phyloP scores from a whole-genome alignment of 2,797 vertebrate species.

The Propithecus perrieri region DNA sequence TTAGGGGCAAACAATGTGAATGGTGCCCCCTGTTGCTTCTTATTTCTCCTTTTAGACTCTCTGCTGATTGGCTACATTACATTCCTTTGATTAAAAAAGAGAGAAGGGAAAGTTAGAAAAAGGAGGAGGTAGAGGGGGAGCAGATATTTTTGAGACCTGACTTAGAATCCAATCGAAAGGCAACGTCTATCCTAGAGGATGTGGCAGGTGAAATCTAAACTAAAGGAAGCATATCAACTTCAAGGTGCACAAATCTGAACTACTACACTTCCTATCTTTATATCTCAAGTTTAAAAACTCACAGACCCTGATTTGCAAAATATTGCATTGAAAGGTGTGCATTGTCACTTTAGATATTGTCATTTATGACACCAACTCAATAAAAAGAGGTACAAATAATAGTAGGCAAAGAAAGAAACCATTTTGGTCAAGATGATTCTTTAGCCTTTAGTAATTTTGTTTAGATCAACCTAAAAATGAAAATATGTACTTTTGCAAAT shows the following conservation, averaged over 20 bases:
- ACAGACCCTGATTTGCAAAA: not conserved
- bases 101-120: not conserved
- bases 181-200: not conserved
- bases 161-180: not conserved
- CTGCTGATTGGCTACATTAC: conserved; percentile 22
- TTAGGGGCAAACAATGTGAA: not conserved
- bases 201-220: not conserved
- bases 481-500: not conserved
- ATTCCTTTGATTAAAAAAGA: conserved; percentile 48
- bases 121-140: not conserved
- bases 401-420: not conserved
- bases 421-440: not conserved
- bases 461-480: not conserved
- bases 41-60: not conserved
- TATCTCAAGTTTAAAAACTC: not conserved
- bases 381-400: not conserved
- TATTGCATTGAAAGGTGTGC: not conserved
- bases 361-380: not conserved
- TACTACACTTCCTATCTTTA: not conserved
- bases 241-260: not conserved
- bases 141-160: conserved; percentile 1
- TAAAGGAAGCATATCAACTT: not conserved
- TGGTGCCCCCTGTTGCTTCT: not conserved
- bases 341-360: not conserved
- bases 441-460: not conserved